A percentile compares a stretch with the other conserved stretches of the same genome.
Evolutionary conservation across 2,797 vertebrate genomes (phyloP).

Genomic region (Ctenopoma kingsleyae): DNA sequence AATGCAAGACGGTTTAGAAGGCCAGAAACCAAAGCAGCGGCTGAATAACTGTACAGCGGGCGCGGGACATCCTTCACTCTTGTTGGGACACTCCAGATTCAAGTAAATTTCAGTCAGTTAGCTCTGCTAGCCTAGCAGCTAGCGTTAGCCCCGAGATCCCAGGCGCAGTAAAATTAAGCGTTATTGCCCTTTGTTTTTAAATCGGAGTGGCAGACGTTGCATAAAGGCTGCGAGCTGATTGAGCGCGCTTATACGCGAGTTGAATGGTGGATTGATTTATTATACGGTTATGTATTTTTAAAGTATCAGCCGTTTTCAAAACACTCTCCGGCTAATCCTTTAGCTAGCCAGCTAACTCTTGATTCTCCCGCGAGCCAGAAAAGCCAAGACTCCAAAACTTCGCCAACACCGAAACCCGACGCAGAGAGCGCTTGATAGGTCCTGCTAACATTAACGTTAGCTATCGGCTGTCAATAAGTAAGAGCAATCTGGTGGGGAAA

Average conservation of each 20-base stretch:
- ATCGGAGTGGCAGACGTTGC: conserved; percentile 66
- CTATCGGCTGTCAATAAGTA: conserved; percentile 29
- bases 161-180: conserved; percentile 85
- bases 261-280: conserved; percentile 4
- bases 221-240: conserved; percentile 34
- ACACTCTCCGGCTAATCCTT: conserved; percentile 67
- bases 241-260: conserved; percentile 1
- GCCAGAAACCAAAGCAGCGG: conserved; percentile 50
- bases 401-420: conserved; percentile 74
- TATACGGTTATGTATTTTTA: conserved; percentile 30
- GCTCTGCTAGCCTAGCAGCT: conserved; percentile 73
- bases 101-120: conserved; percentile 85
- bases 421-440: conserved; percentile 51
- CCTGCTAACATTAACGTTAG: conserved; percentile 44
- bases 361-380: conserved; percentile 81
- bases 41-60: conserved; percentile 61
- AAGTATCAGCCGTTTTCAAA: conserved; percentile 64
- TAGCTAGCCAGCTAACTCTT: conserved; percentile 77
- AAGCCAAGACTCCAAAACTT: conserved; percentile 85
- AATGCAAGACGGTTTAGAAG: conserved; percentile 48
- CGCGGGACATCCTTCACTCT: conserved; percentile 76
- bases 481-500: neutral
- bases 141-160: conserved; percentile 67
- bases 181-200: conserved; percentile 88
- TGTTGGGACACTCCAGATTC: conserved; percentile 83